Conservation (phyloP, 2,113 vertebrate genomes). For the Rhea pennata region DNA sequence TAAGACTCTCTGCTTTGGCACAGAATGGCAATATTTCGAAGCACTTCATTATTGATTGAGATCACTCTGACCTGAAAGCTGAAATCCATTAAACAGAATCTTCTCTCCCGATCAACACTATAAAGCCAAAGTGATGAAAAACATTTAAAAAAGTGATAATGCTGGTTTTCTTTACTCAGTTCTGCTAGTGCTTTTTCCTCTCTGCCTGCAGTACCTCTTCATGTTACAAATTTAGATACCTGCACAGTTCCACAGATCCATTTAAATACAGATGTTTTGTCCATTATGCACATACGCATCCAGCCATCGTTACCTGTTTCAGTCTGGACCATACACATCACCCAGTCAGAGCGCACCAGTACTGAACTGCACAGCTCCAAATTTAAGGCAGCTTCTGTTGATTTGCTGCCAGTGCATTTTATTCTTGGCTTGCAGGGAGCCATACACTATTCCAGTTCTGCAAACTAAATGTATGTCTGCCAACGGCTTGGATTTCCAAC, state of each 20-base stretch:
- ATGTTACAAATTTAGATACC: not conserved
- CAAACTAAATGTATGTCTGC: not conserved
- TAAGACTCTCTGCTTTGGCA: conserved; percentile 55
- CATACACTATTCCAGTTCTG: accelerated
- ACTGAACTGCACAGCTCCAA: not conserved
- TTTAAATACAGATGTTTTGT: not conserved
- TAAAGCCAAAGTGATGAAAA: not conserved
- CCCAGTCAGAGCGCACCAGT: too few species aligned
- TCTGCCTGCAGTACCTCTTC: not conserved
- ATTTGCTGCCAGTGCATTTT: not conserved
- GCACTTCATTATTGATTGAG: conserved; percentile 69
- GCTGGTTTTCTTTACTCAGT: accelerated
- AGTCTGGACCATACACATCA: not conserved
- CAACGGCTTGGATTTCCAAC: not conserved
- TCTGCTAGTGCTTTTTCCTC: not conserved
- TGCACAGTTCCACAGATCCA: not conserved
- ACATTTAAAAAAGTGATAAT: not conserved
- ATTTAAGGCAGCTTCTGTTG: not conserved
- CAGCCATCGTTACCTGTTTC: not conserved
- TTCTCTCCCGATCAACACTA: not conserved
- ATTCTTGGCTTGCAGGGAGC: accelerated
- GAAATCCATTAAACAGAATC: conserved; percentile 61
- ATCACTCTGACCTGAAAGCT: conserved; percentile 70
- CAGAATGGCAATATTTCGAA: conserved; percentile 24
- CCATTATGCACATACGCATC: too few species aligned